Percentiles rank a stretch among this genome's conserved stretches.
phyloP scores from a whole-genome alignment of 2,797 vertebrate species.

The Pseudochaenichthys georgianus region DNA sequence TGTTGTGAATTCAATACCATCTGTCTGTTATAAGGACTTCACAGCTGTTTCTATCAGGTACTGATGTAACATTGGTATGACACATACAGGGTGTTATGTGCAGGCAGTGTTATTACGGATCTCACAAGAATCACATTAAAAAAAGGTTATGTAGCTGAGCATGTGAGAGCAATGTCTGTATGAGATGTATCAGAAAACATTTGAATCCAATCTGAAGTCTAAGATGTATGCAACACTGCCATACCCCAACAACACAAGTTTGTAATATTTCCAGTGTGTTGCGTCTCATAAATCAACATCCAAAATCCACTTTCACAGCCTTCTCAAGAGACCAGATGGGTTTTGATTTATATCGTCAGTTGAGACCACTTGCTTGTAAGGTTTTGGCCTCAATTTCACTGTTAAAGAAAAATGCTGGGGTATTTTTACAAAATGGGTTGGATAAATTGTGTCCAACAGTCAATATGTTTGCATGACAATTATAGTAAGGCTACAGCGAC shows the following conservation, averaged over 20 bases:
- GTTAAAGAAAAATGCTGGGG: too few species aligned
- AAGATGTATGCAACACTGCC: too few species aligned
- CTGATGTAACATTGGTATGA: not conserved
- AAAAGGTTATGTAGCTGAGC: not conserved
- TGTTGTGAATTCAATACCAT: not conserved
- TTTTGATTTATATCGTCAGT: not conserved
- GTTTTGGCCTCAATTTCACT: not conserved
- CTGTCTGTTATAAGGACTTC: too few species aligned
- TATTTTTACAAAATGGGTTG: too few species aligned
- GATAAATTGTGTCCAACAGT: too few species aligned
- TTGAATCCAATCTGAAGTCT: too few species aligned
- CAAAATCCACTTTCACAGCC: not conserved
- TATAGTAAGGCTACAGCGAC: too few species aligned
- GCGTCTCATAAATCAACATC: not conserved
- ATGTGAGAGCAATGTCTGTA: not conserved
- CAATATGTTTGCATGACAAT: too few species aligned
- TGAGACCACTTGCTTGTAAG: not conserved
- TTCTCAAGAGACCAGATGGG: not conserved
- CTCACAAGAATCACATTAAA: constrained; percentile 4
- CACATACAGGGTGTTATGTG: not conserved
- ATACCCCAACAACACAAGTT: too few species aligned
- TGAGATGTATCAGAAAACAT: not conserved
- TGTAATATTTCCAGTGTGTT: not conserved
- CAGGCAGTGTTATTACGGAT: not conserved
- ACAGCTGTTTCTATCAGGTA: not conserved